Conservation (phyloP, 2,113 vertebrate species). For the Pachyramphus minor region DNA sequence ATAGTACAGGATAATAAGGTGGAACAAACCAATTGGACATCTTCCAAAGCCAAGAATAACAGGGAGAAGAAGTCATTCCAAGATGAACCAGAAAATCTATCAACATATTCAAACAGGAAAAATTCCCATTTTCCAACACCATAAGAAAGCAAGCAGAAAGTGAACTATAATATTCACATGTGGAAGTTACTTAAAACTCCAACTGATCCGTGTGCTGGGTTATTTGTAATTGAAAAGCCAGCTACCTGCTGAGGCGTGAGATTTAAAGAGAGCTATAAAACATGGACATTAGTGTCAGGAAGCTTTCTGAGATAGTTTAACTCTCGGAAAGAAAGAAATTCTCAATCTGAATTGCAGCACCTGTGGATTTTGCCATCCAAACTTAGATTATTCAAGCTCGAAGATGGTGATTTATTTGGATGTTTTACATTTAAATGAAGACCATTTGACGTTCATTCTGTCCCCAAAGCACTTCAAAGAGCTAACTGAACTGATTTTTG, state of each 20-base stretch:
- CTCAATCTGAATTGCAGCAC: neutral
- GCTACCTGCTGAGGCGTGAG: neutral
- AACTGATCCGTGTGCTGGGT: neutral
- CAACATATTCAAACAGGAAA: neutral
- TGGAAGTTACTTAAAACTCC: slow-evolving; percentile 8
- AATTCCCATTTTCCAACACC: neutral
- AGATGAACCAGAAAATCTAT: neutral
- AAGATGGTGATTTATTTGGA: neutral
- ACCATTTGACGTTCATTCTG: neutral
- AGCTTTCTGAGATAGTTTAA: neutral
- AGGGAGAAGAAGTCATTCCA: neutral
- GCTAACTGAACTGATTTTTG: neutral
- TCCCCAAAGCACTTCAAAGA: neutral
- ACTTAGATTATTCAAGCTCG: neutral
- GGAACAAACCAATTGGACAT: neutral
- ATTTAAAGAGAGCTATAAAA: slow-evolving; percentile 18
- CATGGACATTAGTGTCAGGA: neutral
- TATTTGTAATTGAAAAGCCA: slow-evolving; percentile 20
- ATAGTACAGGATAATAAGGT: neutral
- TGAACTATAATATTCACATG: neutral
- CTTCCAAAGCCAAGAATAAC: neutral
- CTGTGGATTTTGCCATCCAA: neutral
- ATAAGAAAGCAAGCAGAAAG: neutral
- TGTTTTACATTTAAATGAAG: slow-evolving; percentile 27
- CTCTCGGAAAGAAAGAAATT: neutral